Base-by-base conservation (phyloP, 2,113 vertebrate genomes). In the Halichoeres trimaculatus region DNA sequence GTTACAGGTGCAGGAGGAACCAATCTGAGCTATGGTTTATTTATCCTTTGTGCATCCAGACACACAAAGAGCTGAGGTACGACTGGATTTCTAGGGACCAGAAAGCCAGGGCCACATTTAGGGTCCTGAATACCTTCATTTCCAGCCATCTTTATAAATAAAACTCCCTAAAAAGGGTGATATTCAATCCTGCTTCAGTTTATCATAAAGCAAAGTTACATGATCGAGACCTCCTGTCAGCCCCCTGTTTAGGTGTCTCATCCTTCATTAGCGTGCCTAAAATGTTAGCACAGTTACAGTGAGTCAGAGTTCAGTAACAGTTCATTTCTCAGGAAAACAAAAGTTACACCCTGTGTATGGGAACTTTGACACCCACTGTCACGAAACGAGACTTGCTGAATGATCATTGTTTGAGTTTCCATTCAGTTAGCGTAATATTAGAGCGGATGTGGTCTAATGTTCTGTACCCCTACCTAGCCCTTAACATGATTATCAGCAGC, bases 241-340 rank as follows among this genome's bases (percentile, higher is more conserved):
- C 22, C 41, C 17, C 20, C 11, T 11, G 26, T 43, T 30, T 2
- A 14, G 4, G 0, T 12, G 35, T 4, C 2, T 63, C 12, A 48
- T 47, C 43, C 12, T 68, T 17, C 23, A 45, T 0, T 38, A 17
- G 3, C 5, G 2, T 4, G 13, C 9, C 11, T 17, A 51, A 71
- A 17, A 52, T 8, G 10, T 50, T 51, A 64, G 56, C 13, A 24
- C 34, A 69, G 70, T 74, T 2, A 8, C 3, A 50, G n/a, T 76
- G 79, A 83, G 13, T 80, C 64, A 87, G 30, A 69, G 58, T 61
- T 66, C 6, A 59, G 9, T 12, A 7, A 26, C 53, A 24, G 62
- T 59, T 72, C 38, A 81, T 73, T 90, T 90, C 88, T 81, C n/a
- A 53, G 73, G 82, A 91, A 91, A 88, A 74, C 87, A 85, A 87